These are phyloP conservation scores for Latrodectus geometricus DNA, from an alignment of 1,140 invertebrate genomes.

Conservation along the genomic window DNA sequence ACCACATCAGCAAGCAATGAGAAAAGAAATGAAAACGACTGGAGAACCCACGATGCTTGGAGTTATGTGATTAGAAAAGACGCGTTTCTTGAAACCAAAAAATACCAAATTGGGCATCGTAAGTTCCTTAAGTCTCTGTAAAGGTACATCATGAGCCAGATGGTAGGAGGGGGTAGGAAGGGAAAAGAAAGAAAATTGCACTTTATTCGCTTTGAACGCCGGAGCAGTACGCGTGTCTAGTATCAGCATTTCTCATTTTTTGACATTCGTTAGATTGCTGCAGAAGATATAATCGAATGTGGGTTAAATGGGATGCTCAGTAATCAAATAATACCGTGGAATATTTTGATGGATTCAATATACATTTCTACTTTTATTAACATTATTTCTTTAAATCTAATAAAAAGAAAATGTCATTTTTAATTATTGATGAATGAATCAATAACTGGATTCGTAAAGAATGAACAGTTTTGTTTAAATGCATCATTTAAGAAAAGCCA, in stretches of 20 bases:
- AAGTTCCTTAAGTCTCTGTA: neutral
- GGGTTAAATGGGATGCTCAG: neutral
- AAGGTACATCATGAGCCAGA: constrained; percentile 1
- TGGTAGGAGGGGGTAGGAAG: neutral
- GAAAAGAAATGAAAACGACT: constrained; percentile 7
- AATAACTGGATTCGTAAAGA: too few relatives aligned
- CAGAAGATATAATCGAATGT: neutral
- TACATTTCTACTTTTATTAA: too few relatives aligned
- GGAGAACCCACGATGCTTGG: neutral
- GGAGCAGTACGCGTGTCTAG: neutral
- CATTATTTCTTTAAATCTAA: too few relatives aligned
- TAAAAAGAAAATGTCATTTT: too few relatives aligned
- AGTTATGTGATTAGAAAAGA: constrained; percentile 35
- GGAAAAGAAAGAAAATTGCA: constrained; percentile 2
- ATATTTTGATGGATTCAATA: too few relatives aligned
- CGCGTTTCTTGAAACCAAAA: constrained; percentile 8
- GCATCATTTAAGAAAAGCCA: too few relatives aligned
- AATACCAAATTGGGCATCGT: constrained; percentile 26
- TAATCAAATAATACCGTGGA: too few relatives aligned
- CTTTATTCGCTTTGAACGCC: constrained; percentile 8
- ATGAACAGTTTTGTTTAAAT: too few relatives aligned
- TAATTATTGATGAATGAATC: too few relatives aligned
- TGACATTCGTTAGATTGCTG: neutral
- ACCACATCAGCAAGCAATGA: neutral
- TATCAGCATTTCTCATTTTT: constrained; percentile 14